Percentiles rank a stretch among this genome's conserved stretches.
Conservation (phyloP, 2,888 invertebrate species). For the Cryptocephalus primarius region DNA sequence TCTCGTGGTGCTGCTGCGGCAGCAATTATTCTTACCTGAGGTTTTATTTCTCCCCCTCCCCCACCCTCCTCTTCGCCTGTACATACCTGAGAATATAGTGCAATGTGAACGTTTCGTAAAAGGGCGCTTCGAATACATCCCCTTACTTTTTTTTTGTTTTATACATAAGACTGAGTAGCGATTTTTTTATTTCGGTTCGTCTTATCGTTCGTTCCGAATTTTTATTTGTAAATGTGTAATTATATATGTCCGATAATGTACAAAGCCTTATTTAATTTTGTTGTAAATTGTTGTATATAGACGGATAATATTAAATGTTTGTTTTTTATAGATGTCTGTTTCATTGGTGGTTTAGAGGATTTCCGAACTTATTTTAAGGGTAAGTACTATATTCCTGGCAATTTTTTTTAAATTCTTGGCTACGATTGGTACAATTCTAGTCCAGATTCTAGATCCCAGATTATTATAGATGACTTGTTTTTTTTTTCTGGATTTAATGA, state of each 20-base stretch:
- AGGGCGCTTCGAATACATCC: not conserved
- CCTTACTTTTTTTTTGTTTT: slow-evolving; percentile 7
- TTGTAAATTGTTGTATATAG: slow-evolving; percentile 28
- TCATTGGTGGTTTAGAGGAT: not conserved
- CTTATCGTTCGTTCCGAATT: not conserved
- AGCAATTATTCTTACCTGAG: too few species aligned
- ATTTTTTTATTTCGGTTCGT: slow-evolving; percentile 15
- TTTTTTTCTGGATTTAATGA: too few species aligned
- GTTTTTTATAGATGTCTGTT: slow-evolving; percentile 17
- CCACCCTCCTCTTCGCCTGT: too few species aligned
- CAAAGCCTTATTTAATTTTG: slow-evolving; percentile 24
- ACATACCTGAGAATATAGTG: slow-evolving; percentile 4
- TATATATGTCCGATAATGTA: slow-evolving; percentile 20
- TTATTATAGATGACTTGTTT: too few species aligned
- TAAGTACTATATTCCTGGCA: too few species aligned
- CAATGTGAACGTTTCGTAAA: slow-evolving; percentile 3
- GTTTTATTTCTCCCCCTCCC: too few species aligned
- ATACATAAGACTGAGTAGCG: slow-evolving; percentile 32
- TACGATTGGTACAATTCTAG: too few species aligned
- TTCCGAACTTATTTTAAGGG: too few species aligned
- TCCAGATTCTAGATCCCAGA: too few species aligned
- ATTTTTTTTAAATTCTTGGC: too few species aligned
- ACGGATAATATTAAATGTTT: slow-evolving; percentile 25
- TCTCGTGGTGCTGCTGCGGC: too few species aligned
- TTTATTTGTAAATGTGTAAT: slow-evolving; percentile 23